A percentile compares a stretch with the other conserved stretches of the same genome.
Conservation (phyloP, 2,113 vertebrate species). For the Laticauda colubrina region DNA sequence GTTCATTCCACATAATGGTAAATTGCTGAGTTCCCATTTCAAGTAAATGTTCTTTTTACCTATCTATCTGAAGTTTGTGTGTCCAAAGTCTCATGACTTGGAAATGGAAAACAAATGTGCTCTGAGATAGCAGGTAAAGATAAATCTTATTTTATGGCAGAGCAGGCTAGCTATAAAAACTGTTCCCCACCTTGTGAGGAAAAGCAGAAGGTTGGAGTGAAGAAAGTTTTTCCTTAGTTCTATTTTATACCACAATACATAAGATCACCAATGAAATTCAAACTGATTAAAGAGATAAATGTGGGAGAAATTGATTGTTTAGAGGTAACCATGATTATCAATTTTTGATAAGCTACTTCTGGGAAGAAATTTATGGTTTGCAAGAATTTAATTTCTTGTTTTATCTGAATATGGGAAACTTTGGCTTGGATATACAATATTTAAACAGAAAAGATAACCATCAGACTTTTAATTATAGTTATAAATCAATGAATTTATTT, state of each 20-base stretch:
- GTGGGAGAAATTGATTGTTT: not conserved
- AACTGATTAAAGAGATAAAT: not conserved
- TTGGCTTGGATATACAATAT: not conserved
- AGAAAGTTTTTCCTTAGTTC: not conserved
- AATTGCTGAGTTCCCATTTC: not conserved
- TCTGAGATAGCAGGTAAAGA: not conserved
- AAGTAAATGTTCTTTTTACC: not conserved
- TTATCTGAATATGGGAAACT: not conserved
- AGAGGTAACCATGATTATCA: not conserved
- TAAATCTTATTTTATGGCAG: not conserved
- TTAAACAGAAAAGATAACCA: not conserved
- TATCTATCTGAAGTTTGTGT: not conserved
- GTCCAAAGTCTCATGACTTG: not conserved
- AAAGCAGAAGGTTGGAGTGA: not conserved
- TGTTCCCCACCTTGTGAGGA: too few relatives aligned
- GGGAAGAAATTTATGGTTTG: not conserved
- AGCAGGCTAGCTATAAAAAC: not conserved
- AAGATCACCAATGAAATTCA: not conserved
- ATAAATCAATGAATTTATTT: slow-evolving; percentile 5
- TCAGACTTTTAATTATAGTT: not conserved
- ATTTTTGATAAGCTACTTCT: not conserved
- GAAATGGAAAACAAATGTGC: not conserved
- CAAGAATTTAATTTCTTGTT: not conserved
- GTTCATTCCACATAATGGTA: not conserved
- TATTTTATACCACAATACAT: not conserved